Conservation (phyloP, 2,797 vertebrate genomes). For the Cynodonichthys magdalenae region DNA sequence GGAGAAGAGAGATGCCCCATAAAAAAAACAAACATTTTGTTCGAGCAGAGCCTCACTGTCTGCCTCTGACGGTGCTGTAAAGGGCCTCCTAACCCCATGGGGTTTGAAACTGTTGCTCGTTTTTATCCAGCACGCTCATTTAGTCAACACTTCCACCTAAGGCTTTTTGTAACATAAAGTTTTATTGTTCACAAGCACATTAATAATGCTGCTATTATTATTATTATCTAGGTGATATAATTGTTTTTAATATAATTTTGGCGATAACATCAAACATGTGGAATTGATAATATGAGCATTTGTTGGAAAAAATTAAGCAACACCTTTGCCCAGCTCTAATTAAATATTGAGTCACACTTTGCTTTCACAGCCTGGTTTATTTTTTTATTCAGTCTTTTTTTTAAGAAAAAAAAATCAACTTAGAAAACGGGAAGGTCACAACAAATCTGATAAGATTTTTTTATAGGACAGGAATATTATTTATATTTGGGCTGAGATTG, state of each 20-base stretch:
- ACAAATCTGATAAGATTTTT: no score
- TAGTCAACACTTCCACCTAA: constrained; percentile 29
- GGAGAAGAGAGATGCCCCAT: constrained; percentile 68
- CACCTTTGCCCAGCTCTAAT: constrained; percentile 50
- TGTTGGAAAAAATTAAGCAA: constrained; percentile 41
- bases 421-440: no score
- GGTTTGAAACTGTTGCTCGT: constrained; percentile 47
- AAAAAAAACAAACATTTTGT: constrained; percentile 69
- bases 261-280: constrained; percentile 35
- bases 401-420: no score
- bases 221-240: neutral
- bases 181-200: constrained; percentile 25
- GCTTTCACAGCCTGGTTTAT: neutral
- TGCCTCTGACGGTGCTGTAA: constrained; percentile 58
- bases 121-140: constrained; percentile 59
- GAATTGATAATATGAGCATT: constrained; percentile 32
- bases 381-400: no score
- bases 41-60: constrained; percentile 65
- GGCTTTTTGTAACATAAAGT: constrained; percentile 34
- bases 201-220: constrained; percentile 5
- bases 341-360: constrained; percentile 32
- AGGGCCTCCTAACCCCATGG: constrained; percentile 72
- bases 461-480: no score
- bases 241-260: constrained; percentile 15
- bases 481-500: no score